phyloP scores from a whole-genome alignment of 2,888 invertebrate species.

The Drosophila testacea region DNA sequence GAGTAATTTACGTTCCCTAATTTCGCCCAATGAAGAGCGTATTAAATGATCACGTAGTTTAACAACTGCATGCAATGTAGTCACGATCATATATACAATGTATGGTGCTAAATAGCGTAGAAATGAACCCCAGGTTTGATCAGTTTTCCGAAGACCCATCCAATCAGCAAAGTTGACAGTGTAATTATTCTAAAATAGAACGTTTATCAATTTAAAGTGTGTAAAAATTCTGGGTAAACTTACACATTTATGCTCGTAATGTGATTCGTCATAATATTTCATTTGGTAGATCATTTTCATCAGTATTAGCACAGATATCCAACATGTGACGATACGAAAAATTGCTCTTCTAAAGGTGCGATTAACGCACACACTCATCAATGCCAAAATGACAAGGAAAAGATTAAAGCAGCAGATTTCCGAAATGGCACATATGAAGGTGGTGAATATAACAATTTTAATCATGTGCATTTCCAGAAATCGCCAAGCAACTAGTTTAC shows the following conservation, averaged over 20 bases:
- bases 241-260: constrained; percentile 92
- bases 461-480: constrained; percentile 96
- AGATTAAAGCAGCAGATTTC: constrained; percentile 95
- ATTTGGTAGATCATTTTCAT: constrained; percentile 98
- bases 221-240: constrained; percentile 71
- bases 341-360: constrained; percentile 90
- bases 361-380: constrained; percentile 90
- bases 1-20: constrained; percentile 87
- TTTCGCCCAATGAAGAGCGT: constrained; percentile 85
- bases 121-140: constrained; percentile 86
- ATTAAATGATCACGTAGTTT: constrained; percentile 91
- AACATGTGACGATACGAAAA: constrained; percentile 90
- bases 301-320: constrained; percentile 92
- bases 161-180: constrained; percentile 90
- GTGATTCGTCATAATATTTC: constrained; percentile 91
- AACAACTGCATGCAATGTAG: constrained; percentile 94
- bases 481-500: constrained; percentile 88
- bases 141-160: constrained; percentile 92
- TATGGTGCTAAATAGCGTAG: constrained; percentile 91
- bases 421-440: constrained; percentile 90
- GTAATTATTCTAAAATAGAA: constrained; percentile 37
- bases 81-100: constrained; percentile 92
- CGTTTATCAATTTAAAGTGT: not conserved
- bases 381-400: constrained; percentile 90
- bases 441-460: constrained; percentile 93